phyloP scores from a whole-genome alignment of 1,140 invertebrate species.

The Zaprionus lachaisei region DNA sequence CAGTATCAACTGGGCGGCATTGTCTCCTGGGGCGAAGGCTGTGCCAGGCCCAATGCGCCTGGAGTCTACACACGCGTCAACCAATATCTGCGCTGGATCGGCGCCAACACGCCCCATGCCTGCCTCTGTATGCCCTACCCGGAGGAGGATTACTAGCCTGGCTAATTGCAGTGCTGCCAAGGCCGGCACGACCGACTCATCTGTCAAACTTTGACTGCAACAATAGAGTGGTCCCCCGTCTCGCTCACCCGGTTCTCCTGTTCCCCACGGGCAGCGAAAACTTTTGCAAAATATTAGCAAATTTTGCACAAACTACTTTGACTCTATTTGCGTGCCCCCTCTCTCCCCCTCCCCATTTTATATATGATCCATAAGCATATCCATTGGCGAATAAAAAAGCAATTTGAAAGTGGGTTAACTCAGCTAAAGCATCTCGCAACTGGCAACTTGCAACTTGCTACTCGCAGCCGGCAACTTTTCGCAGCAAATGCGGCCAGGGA shows the following conservation, averaged over 20 bases:
- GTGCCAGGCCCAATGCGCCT: slow-evolving; percentile 87
- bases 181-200: neutral
- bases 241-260: neutral
- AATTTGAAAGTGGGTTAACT: slow-evolving; percentile 74
- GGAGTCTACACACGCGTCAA: slow-evolving; percentile 90
- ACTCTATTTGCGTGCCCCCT: slow-evolving; percentile 39
- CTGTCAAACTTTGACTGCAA: slow-evolving; percentile 47
- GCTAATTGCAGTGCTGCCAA: slow-evolving; percentile 28
- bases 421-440: slow-evolving; percentile 25
- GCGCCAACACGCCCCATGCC: slow-evolving; percentile 86
- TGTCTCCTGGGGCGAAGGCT: slow-evolving; percentile 89
- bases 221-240: neutral
- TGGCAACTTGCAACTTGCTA: slow-evolving; percentile 22
- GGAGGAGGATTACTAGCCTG: slow-evolving; percentile 48
- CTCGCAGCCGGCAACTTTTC: slow-evolving; percentile 37
- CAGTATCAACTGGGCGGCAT: slow-evolving; percentile 85
- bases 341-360: neutral
- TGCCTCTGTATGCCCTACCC: slow-evolving; percentile 80
- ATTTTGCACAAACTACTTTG: slow-evolving; percentile 68
- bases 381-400: slow-evolving; percentile 77
- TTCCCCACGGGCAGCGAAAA: slow-evolving; percentile 23
- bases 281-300: slow-evolving; percentile 50
- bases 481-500: slow-evolving; percentile 27
- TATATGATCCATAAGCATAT: slow-evolving; percentile 40
- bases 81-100: slow-evolving; percentile 89